Evolutionary conservation across 2,113 vertebrate genomes (phyloP).

Genomic region (Sceloporus undulatus): DNA sequence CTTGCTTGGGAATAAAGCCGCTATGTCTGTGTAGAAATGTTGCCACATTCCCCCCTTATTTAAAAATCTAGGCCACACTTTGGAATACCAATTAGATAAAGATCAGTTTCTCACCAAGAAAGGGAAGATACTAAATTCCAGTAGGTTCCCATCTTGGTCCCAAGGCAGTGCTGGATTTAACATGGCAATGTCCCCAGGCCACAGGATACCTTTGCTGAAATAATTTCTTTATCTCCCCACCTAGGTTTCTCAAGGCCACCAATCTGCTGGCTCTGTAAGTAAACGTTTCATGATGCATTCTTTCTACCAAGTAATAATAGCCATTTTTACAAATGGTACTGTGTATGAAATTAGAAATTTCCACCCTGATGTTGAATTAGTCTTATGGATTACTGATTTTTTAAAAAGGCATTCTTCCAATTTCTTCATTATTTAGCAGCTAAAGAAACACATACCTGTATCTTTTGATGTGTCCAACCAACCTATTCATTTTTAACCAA

Average conservation of each 20-base stretch:
- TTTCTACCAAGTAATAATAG: neutral
- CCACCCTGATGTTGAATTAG: neutral
- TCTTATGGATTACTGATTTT: neutral
- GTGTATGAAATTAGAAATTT: neutral
- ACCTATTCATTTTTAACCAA: neutral
- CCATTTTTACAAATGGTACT: neutral
- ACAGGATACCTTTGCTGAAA: neutral
- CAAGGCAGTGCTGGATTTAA: neutral
- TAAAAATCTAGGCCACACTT: neutral
- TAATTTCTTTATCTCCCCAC: neutral
- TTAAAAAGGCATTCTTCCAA: neutral
- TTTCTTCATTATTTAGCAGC: neutral
- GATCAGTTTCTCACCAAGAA: neutral
- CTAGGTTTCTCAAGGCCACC: constrained; percentile 12
- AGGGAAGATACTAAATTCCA: neutral
- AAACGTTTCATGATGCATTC: neutral
- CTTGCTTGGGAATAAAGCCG: too few species aligned
- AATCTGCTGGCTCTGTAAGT: constrained; percentile 8
- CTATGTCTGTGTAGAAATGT: too few species aligned
- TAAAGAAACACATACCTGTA: neutral
- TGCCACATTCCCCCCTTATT: neutral
- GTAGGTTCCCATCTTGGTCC: neutral
- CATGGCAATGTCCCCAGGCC: neutral
- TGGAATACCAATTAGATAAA: constrained; percentile 1
- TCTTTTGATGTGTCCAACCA: neutral